Conservation (phyloP, 1,140 invertebrate genomes). For the Caenorhabditis elegans region DNA sequence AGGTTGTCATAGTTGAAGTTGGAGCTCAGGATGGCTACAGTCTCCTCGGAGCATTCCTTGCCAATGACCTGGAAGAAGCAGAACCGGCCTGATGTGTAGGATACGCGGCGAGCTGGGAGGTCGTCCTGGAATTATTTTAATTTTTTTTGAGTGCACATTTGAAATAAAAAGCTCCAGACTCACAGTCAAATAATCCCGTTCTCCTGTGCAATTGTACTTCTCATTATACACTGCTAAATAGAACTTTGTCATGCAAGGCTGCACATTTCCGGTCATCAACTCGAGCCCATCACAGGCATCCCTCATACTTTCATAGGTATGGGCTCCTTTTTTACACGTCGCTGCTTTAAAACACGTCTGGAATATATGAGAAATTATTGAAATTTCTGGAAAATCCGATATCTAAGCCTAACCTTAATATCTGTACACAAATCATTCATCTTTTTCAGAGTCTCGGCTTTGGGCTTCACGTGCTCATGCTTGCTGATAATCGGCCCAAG, state of each 20-base stretch:
- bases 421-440: background rate
- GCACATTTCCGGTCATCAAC: slow-evolving; percentile 29
- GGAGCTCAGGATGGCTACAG: background rate
- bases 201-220: background rate
- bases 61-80: slow-evolving; percentile 13
- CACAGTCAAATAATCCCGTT: background rate
- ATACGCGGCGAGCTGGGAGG: background rate
- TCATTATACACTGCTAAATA: background rate
- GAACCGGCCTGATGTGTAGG: background rate
- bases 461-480: background rate
- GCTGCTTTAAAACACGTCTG: slow-evolving; percentile 4
- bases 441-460: background rate
- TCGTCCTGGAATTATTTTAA: background rate
- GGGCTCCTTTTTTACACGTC: background rate
- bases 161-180: no score
- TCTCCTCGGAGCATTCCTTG: background rate
- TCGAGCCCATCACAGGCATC: slow-evolving; percentile 31
- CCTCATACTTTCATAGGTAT: slow-evolving; percentile 18
- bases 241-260: background rate
- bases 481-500: background rate
- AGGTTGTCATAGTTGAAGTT: slow-evolving; percentile 24
- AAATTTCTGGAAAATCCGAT: background rate
- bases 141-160: background rate
- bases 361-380: background rate
- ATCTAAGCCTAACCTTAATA: background rate